Evolutionary conservation across 2,113 vertebrate genomes (phyloP).

Genomic region (Circaetus gallicus): DNA sequence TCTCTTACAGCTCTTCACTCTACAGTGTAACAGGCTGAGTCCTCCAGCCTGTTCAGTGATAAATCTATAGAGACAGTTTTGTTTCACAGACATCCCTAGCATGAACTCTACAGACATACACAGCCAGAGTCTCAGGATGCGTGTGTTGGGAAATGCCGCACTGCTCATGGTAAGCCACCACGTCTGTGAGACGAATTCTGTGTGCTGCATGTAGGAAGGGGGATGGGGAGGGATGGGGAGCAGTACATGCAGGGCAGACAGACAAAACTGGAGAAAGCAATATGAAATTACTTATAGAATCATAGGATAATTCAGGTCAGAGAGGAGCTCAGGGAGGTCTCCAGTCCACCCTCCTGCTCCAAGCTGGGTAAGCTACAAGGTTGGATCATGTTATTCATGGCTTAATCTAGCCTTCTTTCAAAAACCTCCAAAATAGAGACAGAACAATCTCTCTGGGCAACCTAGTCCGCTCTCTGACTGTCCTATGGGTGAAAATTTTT

Average conservation of each 20-base stretch:
- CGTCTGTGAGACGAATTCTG: background rate
- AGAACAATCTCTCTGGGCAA: background rate
- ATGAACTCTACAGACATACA: fast-evolving
- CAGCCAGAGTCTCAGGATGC: background rate
- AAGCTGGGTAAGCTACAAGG: background rate
- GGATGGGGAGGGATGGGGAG: background rate
- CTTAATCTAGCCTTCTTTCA: background rate
- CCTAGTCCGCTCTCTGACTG: background rate
- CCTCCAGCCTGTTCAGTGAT: background rate
- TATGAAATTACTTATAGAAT: background rate
- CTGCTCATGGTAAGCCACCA: background rate
- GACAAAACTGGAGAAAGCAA: background rate
- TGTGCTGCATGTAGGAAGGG: fast-evolving
- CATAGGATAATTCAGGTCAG: background rate
- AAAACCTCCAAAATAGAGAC: background rate
- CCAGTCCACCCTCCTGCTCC: background rate
- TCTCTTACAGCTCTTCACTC: background rate
- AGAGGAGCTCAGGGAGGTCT: background rate
- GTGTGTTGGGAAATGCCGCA: background rate
- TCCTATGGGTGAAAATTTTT: background rate
- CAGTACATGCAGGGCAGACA: background rate
- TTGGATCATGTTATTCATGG: background rate
- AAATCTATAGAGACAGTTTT: background rate
- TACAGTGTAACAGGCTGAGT: background rate
- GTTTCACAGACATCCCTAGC: background rate